A percentile compares a stretch with the other conserved stretches of the same genome.
These are phyloP conservation scores for Motacilla alba DNA, from an alignment of 2,113 vertebrate genomes.

Conservation along the genomic window DNA sequence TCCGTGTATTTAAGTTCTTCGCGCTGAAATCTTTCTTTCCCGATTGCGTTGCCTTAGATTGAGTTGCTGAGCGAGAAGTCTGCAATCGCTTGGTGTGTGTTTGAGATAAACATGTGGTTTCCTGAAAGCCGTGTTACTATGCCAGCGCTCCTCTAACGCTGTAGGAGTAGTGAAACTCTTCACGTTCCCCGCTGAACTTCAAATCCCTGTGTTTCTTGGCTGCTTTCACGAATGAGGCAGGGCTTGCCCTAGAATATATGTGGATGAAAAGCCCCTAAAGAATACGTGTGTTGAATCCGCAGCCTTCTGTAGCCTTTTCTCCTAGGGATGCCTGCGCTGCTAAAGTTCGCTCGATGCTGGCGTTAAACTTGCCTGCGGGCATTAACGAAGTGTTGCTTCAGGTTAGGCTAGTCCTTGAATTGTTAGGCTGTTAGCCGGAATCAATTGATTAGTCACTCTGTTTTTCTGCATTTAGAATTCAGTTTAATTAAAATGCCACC, in stretches of 20 bases:
- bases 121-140: slow-evolving; percentile 32
- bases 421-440: background rate
- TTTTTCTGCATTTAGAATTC: background rate
- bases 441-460: background rate
- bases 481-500: background rate
- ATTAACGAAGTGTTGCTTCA: background rate
- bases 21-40: background rate
- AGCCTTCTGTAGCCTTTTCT: background rate
- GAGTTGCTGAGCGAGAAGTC: background rate
- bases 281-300: background rate
- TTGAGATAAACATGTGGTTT: slow-evolving; percentile 64
- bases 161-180: background rate
- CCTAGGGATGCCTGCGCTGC: background rate
- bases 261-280: background rate
- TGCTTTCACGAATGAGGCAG: background rate
- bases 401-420: background rate
- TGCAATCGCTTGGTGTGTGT: background rate
- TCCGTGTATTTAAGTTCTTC: background rate
- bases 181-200: background rate
- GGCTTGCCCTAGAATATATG: background rate
- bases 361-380: background rate
- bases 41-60: background rate
- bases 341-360: background rate
- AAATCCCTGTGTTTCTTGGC: background rate
- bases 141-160: background rate